Conservation (phyloP, 2,797 vertebrate genomes). For the Lepidocolaptes lacrymiger region DNA sequence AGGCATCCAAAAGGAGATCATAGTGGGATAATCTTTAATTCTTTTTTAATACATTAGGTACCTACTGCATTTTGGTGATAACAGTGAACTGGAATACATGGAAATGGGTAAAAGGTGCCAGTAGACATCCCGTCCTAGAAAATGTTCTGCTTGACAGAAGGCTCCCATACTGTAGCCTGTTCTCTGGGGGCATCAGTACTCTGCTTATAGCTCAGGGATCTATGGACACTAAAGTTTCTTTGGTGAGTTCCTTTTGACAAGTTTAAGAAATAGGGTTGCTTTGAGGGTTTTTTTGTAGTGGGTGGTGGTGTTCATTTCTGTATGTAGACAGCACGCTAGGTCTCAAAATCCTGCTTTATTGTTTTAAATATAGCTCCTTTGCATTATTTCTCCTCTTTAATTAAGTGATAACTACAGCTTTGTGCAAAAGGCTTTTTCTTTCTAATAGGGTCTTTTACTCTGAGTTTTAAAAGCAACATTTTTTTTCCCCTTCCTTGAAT, state of each 20-base stretch:
- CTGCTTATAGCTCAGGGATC: background rate
- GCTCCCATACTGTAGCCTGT: background rate
- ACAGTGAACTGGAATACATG: background rate
- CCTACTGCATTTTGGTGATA: background rate
- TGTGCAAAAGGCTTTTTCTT: background rate
- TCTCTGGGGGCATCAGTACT: background rate
- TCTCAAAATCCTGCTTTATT: background rate
- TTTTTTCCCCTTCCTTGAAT: background rate
- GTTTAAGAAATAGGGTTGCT: background rate
- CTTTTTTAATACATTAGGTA: background rate
- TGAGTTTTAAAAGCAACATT: background rate
- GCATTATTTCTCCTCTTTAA: background rate
- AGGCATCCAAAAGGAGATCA: background rate
- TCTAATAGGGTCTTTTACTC: background rate
- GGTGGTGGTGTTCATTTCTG: background rate
- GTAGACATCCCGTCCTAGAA: background rate
- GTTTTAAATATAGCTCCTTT: background rate
- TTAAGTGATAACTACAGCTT: background rate
- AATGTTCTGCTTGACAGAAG: background rate
- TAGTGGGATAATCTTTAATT: background rate
- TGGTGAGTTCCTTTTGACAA: background rate
- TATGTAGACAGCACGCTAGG: background rate
- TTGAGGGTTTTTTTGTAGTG: background rate
- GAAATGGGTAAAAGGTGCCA: background rate
- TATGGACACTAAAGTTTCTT: accelerated